These are phyloP conservation scores for Coelinius sp. DNA, from an alignment of 2,888 invertebrate species.

Conservation along the genomic window DNA sequence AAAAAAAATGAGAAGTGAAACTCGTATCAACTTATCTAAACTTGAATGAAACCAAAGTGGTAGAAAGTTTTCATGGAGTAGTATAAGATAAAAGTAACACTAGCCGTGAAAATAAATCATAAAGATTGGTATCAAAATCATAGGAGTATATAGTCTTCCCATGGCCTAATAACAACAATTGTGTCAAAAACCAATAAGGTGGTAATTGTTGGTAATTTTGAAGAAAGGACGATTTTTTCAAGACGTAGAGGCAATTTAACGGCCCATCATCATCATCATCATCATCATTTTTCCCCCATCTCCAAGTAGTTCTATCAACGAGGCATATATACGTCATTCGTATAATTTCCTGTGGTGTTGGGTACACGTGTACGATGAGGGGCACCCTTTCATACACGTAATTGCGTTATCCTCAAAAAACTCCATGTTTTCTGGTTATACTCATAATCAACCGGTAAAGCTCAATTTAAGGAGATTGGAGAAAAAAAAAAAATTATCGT, in stretches of 20 bases:
- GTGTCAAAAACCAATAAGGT: slow-evolving; percentile 26
- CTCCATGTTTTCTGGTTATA: background rate
- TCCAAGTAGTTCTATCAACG: too few species aligned
- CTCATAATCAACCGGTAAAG: background rate
- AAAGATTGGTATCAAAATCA: slow-evolving; percentile 8
- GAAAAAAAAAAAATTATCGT: background rate
- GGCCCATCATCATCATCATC: slow-evolving; percentile 7
- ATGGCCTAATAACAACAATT: slow-evolving; percentile 22
- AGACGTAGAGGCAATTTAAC: background rate
- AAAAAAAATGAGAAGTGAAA: slow-evolving; percentile 2
- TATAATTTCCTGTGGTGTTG: slow-evolving; percentile 11
- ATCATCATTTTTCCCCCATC: background rate
- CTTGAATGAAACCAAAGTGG: slow-evolving; percentile 2
- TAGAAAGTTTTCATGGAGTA: background rate
- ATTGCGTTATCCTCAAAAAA: background rate
- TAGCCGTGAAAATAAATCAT: slow-evolving; percentile 3
- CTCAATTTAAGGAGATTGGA: background rate
- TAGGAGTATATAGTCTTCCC: background rate
- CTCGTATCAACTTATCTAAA: slow-evolving; percentile 18
- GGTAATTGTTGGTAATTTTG: slow-evolving; percentile 23
- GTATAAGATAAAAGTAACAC: slow-evolving; percentile 8
- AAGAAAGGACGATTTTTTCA: slow-evolving; percentile 10
- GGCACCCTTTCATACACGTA: background rate
- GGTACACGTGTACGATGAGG: background rate
- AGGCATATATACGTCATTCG: slow-evolving; percentile 3